Evolutionary conservation across 2,888 invertebrate species (phyloP), one percentile per base, ranked within the genome.

Genomic region (Acleris literana): DNA sequence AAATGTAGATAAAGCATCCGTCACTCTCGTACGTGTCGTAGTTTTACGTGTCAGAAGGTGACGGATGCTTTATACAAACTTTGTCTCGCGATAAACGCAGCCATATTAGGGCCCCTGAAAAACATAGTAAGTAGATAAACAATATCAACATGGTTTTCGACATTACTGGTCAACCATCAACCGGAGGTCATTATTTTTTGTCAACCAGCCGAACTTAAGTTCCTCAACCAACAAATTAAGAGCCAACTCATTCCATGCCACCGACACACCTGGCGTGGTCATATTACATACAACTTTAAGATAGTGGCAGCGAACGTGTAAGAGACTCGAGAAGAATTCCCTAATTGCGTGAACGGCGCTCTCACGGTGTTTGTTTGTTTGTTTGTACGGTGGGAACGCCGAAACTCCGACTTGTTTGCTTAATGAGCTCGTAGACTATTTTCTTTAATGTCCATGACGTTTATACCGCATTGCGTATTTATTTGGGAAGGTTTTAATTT

Each of bases 261-360:
- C 13, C 11, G 39, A 39, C 39, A 13, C 39, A 39, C 4, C 39
- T 13, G 13, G 13, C 39, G 39, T 39, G 39, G 39, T 39, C 39
- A 1, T 39, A 13, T 39, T 4, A 39, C 39, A 39, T 39, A 39
- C 13, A 39, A 39, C 9, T 39, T 39, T 13, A 39, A 39, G 39
- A 39, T 13, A 39, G 4, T 39, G 39, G 39, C 13, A 11, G 39
- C 13, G 39, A 39, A 39, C 13, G 39, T 13, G 39, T 39, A 13
- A 4, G 5, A 39, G 39, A 39, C 56, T 25, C 55, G n/a, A n/a
- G n/a, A 33, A 44, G 56, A 46, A 57, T 57, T 57, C 56, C 13
- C 56, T 57, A 57, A 57, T 57, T 57, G 46, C 44, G 56, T 57
- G 56, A 57, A 57, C n/a, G 46, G 56, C 20, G 44, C 44, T 46